Base-by-base conservation (phyloP, 2,888 invertebrate species). In the Coecobrya sp. region DNA sequence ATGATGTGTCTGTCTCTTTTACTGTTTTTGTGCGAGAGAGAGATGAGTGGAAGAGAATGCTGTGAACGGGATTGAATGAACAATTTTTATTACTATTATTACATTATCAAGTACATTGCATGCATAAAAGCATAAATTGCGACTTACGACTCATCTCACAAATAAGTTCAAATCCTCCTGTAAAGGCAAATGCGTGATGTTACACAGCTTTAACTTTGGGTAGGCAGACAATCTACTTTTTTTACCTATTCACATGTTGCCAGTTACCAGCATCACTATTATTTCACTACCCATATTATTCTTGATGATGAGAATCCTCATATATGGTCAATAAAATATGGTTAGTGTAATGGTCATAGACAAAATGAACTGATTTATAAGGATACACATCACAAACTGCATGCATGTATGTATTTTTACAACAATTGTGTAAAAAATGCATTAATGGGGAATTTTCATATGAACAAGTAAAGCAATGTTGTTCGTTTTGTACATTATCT, bases 21-120 rank as follows among this genome's bases (percentile, higher is more conserved):
- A 65, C 4, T 65, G 7, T 25, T 3, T 25, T 5, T 55, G 25
- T 65, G 25, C 10, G 3, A 19, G 73, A n/a, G 73, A 73, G 42
- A 73, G 10, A 1, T n/a, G 65, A 55, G 16, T 68, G 27, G 16
- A 30, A 11, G 62, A 25, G 62, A 65, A 65, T 65, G n/a, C 19
- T 62, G 73, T 73, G 73, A 73, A 73, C 36, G 30, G 42, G 25
- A 73, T 73, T 73, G 73, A 73, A 73, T 73, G 73, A 36, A 65
- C 65, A 65, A 19, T 59, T 65, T 65, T 55, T 55, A 55, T 55
- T 68, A 62, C 22, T 62, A 22, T 73, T 73, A 73, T 73, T 73
- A 73, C 27, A 45, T 73, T 73, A 73, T 30, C 73, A 73, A 73
- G 25, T 27, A 42, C 73, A 73, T 45, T 36, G 19, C 36, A 73